Percentiles rank a stretch among this genome's conserved stretches.
Evolutionary conservation across 1,140 invertebrate genomes (phyloP).

Genomic region (Centruroides vittatus): DNA sequence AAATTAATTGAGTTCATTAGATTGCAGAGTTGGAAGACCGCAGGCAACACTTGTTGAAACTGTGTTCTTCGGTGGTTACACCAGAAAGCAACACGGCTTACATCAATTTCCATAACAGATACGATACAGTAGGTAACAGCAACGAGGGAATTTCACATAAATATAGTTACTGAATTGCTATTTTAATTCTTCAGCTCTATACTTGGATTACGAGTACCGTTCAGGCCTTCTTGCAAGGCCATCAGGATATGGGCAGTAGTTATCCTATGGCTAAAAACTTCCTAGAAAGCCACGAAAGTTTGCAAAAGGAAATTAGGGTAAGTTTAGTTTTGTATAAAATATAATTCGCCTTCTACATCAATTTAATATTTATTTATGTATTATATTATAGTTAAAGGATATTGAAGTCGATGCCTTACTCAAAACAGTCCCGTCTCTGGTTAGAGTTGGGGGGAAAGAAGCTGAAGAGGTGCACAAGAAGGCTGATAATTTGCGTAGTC

Average conservation of each 20-base stretch:
- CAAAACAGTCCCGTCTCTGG: constrained; percentile 44
- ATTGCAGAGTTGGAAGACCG: constrained; percentile 58
- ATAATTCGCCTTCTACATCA: not conserved
- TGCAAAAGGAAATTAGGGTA: constrained; percentile 58
- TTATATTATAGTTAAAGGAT: constrained; percentile 40
- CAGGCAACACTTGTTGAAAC: constrained; percentile 46
- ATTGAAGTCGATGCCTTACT: constrained; percentile 47
- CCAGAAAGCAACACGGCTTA: constrained; percentile 41
- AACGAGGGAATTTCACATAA: too few relatives aligned
- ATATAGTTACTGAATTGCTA: too few relatives aligned
- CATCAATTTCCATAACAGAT: constrained; percentile 50
- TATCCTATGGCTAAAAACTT: constrained; percentile 55
- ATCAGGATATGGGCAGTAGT: constrained; percentile 57
- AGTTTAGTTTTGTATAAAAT: constrained; percentile 16
- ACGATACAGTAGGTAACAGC: constrained; percentile 41
- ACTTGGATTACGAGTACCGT: constrained; percentile 55
- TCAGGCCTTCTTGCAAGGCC: constrained; percentile 53
- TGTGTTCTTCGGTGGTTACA: constrained; percentile 36
- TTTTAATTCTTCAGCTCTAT: constrained; percentile 32
- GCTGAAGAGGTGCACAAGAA: constrained; percentile 45
- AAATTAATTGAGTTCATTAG: constrained; percentile 14
- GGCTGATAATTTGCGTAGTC: constrained; percentile 42
- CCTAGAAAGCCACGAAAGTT: constrained; percentile 52
- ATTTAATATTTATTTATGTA: not conserved
- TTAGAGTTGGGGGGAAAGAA: constrained; percentile 48